Base-by-base conservation (phyloP, 2,113 vertebrate species). In the Laticauda laticaudata region DNA sequence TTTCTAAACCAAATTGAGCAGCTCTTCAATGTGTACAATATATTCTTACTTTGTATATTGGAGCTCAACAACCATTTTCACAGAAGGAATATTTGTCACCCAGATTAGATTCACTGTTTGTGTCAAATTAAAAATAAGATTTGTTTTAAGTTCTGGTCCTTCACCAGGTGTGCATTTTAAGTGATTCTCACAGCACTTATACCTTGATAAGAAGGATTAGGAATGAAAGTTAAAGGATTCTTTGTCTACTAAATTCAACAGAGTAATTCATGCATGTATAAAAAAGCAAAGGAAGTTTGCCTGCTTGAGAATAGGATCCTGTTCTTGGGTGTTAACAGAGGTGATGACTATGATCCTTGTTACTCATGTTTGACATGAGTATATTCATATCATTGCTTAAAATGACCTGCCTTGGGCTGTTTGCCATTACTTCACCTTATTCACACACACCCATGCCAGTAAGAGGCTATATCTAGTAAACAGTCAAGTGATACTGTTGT, bases 201-300 rank as follows among this genome's bases (percentile, higher is more conserved):
- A 95, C 95, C 96, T 97, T 87, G 92, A 90, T 95, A 94, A 93
- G 94, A 91, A 91, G 96, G 97, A 97, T 97, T 97, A 97, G 93
- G 93, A 96, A 96, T 94, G 94, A 95, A 96, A 96, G 96, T 96
- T 97, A 97, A 97, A 97, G 96, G 93, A 94, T 95, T 93, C 96
- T 97, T 97, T 97, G 97, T 97, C 94, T 7, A 7, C 94, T 95
- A 93, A 96, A 96, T 97, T 97, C 96, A 97, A 95, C 95, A 94
- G 96, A 96, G 92, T 95, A 96, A 97, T 96, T 97, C 96, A 97
- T 97, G 96, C 96, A 93, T 97, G 96, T 95, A 94, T 96, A 97
- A 97, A 94, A 81, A 95, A 93, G 94, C 26, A 91, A 81, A 97
- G 81, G 96, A 97, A 94, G 95, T 96, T 92, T 94, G 95, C 93